Evolutionary conservation across 2,888 invertebrate species (phyloP), one percentile per base, ranked within the genome.

Genomic region (Cremastinae sp.): DNA sequence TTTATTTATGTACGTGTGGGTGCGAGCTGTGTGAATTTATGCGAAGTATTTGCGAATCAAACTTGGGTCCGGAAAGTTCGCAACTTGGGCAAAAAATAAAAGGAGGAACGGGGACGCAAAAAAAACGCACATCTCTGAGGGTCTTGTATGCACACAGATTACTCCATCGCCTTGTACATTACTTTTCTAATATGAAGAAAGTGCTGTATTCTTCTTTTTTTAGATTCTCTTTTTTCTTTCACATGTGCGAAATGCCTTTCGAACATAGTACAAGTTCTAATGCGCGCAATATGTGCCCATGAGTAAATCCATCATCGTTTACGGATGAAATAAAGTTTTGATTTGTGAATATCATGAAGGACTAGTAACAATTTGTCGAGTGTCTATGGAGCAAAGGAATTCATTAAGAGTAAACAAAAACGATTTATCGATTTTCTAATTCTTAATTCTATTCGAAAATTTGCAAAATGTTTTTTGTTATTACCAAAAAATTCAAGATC

Each of bases 91-190:
- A 43, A n/a, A 2, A 41, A n/a, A 43, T n/a, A n/a, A n/a, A n/a
- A n/a, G n/a, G 20, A 12, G 14, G 37, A n/a, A 59, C 10, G 55
- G 16, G 35, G n/a, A n/a, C n/a, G n/a, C n/a, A n/a, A 41, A 20
- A 14, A 59, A 65, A 20, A 5, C 28, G 2, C 22, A 10, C 14
- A 14, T 59, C 53, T 59, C 41, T 20, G 35, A 20, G 65, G 51
- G 51, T 22, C 61, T 28, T 20, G 66, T 66, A 73, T 20, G 35
- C 65, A 41, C 51, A 72, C 65, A 49, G 64, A 51, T 58, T 51
- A 43, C 58, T 59, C 37, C 55, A 43, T 55, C 22, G 47, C 39
- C 22, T 59, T 45, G 66, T 53, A 45, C 45, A 55, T 73, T 66
- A 61, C 39, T 49, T 47, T 73, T 55, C 9, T 1, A n/a, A 37